Conservation (phyloP, 2,113 vertebrate species). For the Craseonycteris thonglongyai region DNA sequence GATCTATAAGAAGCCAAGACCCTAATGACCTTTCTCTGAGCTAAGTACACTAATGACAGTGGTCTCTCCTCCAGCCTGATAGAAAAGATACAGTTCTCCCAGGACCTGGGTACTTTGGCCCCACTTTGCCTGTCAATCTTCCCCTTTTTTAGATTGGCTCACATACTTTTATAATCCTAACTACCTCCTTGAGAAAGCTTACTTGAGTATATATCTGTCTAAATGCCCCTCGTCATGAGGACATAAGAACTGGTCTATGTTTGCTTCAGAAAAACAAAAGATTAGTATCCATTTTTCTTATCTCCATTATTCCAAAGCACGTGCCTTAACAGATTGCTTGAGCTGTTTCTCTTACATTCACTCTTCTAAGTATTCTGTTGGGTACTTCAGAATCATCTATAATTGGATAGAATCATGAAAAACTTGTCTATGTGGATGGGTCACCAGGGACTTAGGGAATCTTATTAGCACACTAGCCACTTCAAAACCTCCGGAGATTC, state of each 20-base stretch:
- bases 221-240: background rate
- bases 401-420: background rate
- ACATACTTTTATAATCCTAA: background rate
- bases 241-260: background rate
- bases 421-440: background rate
- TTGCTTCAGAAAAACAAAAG: slow-evolving; percentile 6
- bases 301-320: background rate
- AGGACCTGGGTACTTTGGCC: background rate
- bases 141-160: background rate
- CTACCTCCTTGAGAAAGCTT: background rate
- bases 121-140: background rate
- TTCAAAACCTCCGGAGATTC: background rate
- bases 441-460: background rate
- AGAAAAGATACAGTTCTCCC: background rate
- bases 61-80: background rate
- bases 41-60: background rate
- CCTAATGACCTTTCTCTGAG: background rate
- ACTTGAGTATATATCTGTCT: background rate
- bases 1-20: accelerated
- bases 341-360: background rate
- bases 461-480: background rate
- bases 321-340: background rate
- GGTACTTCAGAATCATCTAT: background rate
- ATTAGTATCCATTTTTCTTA: background rate
- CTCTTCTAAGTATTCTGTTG: background rate